Conservation (phyloP, 2,797 vertebrate genomes). For the Falco naumanni region DNA sequence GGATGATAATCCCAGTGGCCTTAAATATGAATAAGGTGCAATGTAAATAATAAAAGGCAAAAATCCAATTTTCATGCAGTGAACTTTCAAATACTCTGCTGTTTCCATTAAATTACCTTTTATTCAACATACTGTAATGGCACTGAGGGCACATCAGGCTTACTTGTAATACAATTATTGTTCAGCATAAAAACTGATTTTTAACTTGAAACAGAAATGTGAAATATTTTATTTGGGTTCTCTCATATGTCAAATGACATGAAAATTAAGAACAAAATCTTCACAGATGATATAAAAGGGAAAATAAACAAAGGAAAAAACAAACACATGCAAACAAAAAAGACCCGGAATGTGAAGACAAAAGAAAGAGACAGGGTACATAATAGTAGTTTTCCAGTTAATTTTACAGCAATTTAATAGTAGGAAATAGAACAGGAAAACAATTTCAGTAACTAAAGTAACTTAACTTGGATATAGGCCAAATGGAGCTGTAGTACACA, state of each 20-base stretch:
- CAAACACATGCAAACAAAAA: conserved; percentile 25
- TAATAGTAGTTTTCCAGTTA: conserved; percentile 41
- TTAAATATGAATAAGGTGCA: conserved; percentile 73
- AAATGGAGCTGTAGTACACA: not conserved
- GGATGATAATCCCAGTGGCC: conserved; percentile 70
- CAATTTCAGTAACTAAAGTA: conserved; percentile 32
- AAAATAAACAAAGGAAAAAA: conserved; percentile 40
- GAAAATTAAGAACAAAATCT: conserved; percentile 22
- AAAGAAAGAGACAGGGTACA: conserved; percentile 25
- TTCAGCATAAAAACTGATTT: conserved; percentile 20
- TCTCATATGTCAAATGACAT: conserved; percentile 29
- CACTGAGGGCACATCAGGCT: conserved; percentile 21
- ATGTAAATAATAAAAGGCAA: conserved; percentile 71
- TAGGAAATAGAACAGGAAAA: conserved; percentile 49
- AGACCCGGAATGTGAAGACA: not conserved
- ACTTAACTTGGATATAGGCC: conserved; percentile 27
- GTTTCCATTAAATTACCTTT: conserved; percentile 69
- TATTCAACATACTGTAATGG: conserved; percentile 31
- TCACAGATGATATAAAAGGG: not conserved
- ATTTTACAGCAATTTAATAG: conserved; percentile 48
- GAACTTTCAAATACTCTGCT: conserved; percentile 53
- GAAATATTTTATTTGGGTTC: conserved; percentile 53
- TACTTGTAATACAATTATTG: conserved; percentile 53
- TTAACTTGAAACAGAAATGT: conserved; percentile 44
- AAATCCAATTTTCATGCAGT: conserved; percentile 71